These are phyloP conservation scores for Crax fasciolata DNA, from an alignment of 2,797 vertebrate genomes.

Conservation along the genomic window DNA sequence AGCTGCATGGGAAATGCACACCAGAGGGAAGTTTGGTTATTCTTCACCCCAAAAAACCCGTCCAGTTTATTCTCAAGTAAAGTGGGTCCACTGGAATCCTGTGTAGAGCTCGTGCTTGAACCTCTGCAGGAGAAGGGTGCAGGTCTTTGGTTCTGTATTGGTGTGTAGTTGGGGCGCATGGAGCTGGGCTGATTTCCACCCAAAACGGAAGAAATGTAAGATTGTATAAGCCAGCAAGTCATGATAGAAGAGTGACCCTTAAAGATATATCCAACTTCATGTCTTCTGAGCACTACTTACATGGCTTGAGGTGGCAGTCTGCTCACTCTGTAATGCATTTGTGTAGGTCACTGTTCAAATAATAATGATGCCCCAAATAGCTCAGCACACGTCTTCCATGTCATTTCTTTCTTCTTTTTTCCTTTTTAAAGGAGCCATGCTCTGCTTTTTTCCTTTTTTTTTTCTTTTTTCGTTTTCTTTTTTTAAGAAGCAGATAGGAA, in stretches of 20 bases:
- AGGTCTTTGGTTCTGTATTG: not conserved
- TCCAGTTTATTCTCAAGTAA: not conserved
- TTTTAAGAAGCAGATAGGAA: not conserved
- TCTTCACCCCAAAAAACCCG: not conserved
- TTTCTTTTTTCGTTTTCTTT: not conserved
- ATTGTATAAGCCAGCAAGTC: not conserved
- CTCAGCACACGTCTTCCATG: conserved; percentile 25
- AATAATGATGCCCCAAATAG: conserved; percentile 69
- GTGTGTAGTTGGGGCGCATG: not conserved
- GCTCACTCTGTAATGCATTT: conserved; percentile 33
- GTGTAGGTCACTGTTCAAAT: conserved; percentile 60
- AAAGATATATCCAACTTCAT: not conserved
- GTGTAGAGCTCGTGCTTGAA: not conserved
- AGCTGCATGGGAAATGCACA: not conserved
- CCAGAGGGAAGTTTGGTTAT: not conserved
- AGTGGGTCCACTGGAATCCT: not conserved
- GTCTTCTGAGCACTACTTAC: not conserved
- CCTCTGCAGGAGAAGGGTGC: not conserved
- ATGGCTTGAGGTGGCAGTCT: not conserved
- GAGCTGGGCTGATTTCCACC: not conserved
- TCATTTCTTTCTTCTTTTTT: not conserved
- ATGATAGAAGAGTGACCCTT: not conserved
- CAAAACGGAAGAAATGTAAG: not conserved
- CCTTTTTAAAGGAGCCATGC: not conserved
- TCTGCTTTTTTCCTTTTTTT: not conserved